Conservation (phyloP, 2,797 vertebrate species). For the Myotis planiceps region DNA sequence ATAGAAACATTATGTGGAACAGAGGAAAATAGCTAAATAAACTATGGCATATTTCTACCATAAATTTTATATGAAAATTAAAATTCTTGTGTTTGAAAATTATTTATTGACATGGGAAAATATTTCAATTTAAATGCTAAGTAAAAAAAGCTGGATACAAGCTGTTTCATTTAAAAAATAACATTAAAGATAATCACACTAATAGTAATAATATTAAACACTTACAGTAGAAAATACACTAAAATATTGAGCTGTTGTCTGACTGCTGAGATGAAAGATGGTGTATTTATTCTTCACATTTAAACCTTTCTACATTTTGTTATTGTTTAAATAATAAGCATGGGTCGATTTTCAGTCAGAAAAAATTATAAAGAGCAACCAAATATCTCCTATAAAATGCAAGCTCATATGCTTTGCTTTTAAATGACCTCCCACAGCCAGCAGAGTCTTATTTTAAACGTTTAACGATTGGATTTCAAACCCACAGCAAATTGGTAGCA, state of each 20-base stretch:
- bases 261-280: neutral
- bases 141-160: neutral
- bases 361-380: neutral
- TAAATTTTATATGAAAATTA: neutral
- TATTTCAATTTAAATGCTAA: neutral
- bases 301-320: neutral
- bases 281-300: neutral
- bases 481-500: conserved; percentile 6
- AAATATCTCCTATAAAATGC: neutral
- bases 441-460: conserved; percentile 36
- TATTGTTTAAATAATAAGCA: neutral
- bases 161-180: neutral
- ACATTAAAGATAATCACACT: neutral
- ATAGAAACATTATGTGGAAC: neutral
- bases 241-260: neutral
- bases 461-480: conserved; percentile 24
- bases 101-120: neutral
- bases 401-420: neutral
- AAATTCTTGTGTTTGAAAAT: neutral
- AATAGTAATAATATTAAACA: neutral
- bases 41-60: neutral
- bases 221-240: neutral
- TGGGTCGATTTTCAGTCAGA: neutral
- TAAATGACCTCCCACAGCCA: neutral
- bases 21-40: neutral